A percentile compares a stretch with the other conserved stretches of the same genome.
phyloP scores from a whole-genome alignment of 2,797 vertebrate genomes.

The Gorsachius magnificus region DNA sequence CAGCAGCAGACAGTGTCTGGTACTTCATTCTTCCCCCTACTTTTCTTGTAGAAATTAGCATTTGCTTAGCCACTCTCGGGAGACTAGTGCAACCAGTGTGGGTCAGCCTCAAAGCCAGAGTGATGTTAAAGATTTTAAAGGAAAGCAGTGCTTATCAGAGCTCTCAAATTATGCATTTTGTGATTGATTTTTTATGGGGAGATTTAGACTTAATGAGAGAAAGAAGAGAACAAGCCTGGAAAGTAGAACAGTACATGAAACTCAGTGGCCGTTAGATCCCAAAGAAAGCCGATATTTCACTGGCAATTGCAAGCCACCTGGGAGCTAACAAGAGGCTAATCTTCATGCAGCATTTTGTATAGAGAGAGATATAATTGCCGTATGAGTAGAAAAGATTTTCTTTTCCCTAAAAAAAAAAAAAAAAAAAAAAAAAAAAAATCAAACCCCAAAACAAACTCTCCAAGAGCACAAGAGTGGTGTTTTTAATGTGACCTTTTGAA shows the following conservation, averaged over 20 bases:
- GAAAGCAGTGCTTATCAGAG: not conserved
- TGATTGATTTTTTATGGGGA: not conserved
- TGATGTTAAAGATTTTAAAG: not conserved
- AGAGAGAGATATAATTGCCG: not conserved
- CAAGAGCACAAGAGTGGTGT: not conserved
- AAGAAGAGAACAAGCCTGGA: not conserved
- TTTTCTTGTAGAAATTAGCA: not conserved
- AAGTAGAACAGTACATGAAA: not conserved
- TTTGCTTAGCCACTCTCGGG: accelerated
- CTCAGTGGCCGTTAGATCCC: not conserved
- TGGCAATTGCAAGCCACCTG: not conserved
- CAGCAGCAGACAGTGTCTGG: not conserved
- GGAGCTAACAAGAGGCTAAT: not conserved
- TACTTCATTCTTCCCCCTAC: not conserved
- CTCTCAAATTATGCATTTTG: not conserved
- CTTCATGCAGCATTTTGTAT: not conserved
- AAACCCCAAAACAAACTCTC: not conserved
- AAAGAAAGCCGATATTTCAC: not conserved
- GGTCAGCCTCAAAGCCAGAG: not conserved
- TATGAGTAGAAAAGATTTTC: not conserved
- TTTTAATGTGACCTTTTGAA: not conserved
- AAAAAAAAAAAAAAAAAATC: no score
- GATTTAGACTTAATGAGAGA: not conserved
- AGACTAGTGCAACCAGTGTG: not conserved
- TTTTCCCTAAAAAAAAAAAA: not conserved